Percentiles rank a stretch among this genome's conserved stretches.
Conservation (phyloP, 2,797 vertebrate species). For the Meda fulgida region DNA sequence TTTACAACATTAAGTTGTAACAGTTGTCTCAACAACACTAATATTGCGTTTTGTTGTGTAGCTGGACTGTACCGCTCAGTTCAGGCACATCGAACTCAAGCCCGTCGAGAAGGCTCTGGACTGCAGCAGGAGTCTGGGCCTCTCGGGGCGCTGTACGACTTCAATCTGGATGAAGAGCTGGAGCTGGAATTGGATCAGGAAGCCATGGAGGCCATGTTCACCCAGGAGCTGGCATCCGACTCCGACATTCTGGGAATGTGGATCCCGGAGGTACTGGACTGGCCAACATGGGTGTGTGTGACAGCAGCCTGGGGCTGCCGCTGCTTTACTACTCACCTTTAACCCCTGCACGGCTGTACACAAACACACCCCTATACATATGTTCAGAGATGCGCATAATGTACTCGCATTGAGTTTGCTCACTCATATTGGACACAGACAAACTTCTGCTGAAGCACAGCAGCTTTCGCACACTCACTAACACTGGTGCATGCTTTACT, state of each 20-base stretch:
- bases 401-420: background rate
- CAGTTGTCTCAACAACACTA: background rate
- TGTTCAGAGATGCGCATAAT: background rate
- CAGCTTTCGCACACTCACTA: background rate
- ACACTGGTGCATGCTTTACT: conserved; percentile 21
- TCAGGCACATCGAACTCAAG: conserved; percentile 94
- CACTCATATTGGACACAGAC: background rate
- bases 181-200: conserved; percentile 98
- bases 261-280: conserved; percentile 99
- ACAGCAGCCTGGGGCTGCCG: conserved; percentile 85
- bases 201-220: conserved; percentile 99
- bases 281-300: conserved; percentile 99
- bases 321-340: conserved; percentile 61
- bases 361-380: background rate
- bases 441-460: background rate
- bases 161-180: conserved; percentile 96
- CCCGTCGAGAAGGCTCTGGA: conserved; percentile 87
- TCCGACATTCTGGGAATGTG: conserved; percentile 99
- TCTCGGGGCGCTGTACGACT: conserved; percentile 88
- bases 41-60: conserved; percentile 61
- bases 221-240: conserved; percentile 94
- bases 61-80: conserved; percentile 97
- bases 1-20: background rate
- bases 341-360: conserved; percentile 39
- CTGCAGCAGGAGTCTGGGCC: conserved; percentile 83